Conservation (phyloP, 2,797 vertebrate species). For the Danio tinwini region DNA sequence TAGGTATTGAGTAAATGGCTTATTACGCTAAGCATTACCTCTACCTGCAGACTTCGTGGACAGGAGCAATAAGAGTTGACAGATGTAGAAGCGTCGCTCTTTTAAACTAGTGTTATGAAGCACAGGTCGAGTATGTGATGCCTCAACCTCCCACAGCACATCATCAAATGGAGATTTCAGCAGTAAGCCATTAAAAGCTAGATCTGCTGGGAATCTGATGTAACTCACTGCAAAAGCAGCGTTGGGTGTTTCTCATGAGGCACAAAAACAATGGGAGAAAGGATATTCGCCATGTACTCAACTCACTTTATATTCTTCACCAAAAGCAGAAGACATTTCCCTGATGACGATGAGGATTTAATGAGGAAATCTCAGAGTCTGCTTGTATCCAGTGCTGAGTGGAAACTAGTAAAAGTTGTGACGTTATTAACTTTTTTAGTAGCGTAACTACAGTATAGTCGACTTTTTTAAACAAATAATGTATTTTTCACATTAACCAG, state of each 20-base stretch:
- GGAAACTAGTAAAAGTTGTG: not conserved
- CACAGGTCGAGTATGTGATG: not conserved
- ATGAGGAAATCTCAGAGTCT: not conserved
- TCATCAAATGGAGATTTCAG: slow-evolving; percentile 33
- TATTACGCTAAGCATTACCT: slow-evolving; percentile 73
- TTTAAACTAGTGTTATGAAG: not conserved
- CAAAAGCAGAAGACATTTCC: slow-evolving; percentile 56
- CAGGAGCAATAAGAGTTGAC: not conserved
- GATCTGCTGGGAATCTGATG: slow-evolving; percentile 31
- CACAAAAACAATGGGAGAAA: slow-evolving; percentile 61
- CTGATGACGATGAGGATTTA: slow-evolving; percentile 18
- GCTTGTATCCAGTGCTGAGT: not conserved
- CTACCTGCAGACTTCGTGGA: slow-evolving; percentile 47
- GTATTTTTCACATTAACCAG: no score
- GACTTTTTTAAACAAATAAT: no score
- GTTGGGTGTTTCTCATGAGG: not conserved
- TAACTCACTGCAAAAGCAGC: slow-evolving; percentile 55
- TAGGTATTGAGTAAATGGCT: slow-evolving; percentile 69
- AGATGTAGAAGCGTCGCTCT: not conserved
- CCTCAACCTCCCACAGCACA: slow-evolving; percentile 27
- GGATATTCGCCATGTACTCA: slow-evolving; percentile 67
- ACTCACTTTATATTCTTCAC: slow-evolving; percentile 70
- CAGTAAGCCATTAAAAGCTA: slow-evolving; percentile 25
- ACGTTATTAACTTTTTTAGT: not conserved
- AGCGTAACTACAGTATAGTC: not conserved